Conservation (phyloP, 2,797 vertebrate species). For the Cryptoprocta ferox region DNA sequence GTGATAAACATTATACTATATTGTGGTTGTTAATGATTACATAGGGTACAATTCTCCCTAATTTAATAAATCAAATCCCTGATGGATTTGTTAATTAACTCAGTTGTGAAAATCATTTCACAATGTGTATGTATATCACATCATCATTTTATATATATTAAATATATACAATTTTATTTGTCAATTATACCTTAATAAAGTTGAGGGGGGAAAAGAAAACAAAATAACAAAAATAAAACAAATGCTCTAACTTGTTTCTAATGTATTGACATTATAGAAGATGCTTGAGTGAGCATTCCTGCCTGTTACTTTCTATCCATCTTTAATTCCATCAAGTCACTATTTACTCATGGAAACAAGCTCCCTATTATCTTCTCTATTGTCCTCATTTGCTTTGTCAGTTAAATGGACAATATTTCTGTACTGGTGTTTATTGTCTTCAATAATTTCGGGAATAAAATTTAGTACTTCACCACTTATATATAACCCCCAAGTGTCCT, state of each 20-base stretch:
- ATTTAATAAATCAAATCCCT: neutral
- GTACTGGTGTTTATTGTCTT: neutral
- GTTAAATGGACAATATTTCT: neutral
- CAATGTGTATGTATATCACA: neutral
- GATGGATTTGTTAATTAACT: neutral
- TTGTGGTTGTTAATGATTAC: neutral
- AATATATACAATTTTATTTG: neutral
- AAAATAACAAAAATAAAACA: neutral
- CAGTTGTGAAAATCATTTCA: neutral
- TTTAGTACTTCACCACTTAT: too few relatives aligned
- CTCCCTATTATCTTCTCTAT: neutral
- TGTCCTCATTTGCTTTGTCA: neutral
- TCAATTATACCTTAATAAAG: neutral
- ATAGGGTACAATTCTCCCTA: neutral
- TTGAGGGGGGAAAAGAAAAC: neutral
- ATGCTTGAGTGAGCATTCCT: neutral
- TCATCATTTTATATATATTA: neutral
- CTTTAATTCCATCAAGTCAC: neutral
- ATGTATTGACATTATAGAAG: neutral
- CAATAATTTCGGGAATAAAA: neutral
- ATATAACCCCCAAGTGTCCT: too few relatives aligned
- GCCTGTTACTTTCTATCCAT: neutral
- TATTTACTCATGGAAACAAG: slow-evolving; percentile 6
- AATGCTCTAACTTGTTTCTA: neutral
- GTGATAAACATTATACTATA: neutral